Conservation (phyloP, 2,888 invertebrate species). For the Acanthacorydalis orientalis region DNA sequence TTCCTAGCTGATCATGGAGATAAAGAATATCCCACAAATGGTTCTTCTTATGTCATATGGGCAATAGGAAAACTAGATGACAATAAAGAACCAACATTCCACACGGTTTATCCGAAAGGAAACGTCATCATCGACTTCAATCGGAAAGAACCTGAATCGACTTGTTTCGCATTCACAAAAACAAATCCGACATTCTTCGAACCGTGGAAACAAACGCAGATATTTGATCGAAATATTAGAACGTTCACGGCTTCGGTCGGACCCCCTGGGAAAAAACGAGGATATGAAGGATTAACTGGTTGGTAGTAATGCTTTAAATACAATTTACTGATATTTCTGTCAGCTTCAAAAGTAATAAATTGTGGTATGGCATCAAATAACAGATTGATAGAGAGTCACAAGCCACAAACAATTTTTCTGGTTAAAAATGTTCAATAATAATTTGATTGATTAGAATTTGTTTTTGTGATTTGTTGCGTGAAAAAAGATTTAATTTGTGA, state of each 20-base stretch:
- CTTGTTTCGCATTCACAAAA: slow-evolving; percentile 57
- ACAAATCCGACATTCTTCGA: slow-evolving; percentile 20
- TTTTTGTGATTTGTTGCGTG: too few relatives aligned
- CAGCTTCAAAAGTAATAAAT: too few relatives aligned
- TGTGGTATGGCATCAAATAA: too few relatives aligned
- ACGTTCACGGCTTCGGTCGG: slow-evolving; percentile 70
- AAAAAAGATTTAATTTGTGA: too few relatives aligned
- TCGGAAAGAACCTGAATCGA: slow-evolving; percentile 43
- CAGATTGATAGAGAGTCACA: too few relatives aligned
- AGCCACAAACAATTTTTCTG: background rate
- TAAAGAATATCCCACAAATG: slow-evolving; percentile 48
- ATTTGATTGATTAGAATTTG: too few relatives aligned
- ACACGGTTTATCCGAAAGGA: slow-evolving; percentile 58
- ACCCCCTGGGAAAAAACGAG: slow-evolving; percentile 64
- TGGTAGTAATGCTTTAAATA: slow-evolving; percentile 8
- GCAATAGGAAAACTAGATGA: slow-evolving; percentile 65
- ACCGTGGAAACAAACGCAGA: slow-evolving; percentile 45
- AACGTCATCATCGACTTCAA: slow-evolving; percentile 50
- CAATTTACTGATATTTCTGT: too few relatives aligned
- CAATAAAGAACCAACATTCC: slow-evolving; percentile 66
- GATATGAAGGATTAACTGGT: slow-evolving; percentile 58
- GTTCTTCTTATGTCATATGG: slow-evolving; percentile 55
- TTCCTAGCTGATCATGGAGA: slow-evolving; percentile 57
- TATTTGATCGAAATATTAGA: slow-evolving; percentile 51
- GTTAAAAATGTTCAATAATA: background rate